These are phyloP conservation scores for Nipponacmea schrenckii DNA, from an alignment of 2,888 invertebrate species.

Conservation along the genomic window DNA sequence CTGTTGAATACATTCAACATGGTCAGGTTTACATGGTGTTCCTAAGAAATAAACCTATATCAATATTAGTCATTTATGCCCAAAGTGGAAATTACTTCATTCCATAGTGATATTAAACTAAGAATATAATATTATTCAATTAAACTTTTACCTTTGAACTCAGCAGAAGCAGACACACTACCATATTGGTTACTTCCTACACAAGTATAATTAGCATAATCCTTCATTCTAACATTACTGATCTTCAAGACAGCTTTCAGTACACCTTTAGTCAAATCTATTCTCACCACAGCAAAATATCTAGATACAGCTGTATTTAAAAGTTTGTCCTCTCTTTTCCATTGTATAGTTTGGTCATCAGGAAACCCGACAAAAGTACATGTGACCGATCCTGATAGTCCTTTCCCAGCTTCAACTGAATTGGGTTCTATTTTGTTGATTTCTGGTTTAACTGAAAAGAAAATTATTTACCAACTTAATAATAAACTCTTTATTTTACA, in stretches of 20 bases:
- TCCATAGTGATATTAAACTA: no score
- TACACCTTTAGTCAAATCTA: neutral
- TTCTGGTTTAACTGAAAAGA: slow-evolving; percentile 16
- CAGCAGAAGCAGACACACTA: slow-evolving; percentile 2
- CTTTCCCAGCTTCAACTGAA: neutral
- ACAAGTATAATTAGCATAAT: slow-evolving; percentile 15
- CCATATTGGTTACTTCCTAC: slow-evolving; percentile 15
- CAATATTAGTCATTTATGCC: no score
- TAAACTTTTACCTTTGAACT: slow-evolving; percentile 12
- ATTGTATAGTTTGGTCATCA: slow-evolving; percentile 5
- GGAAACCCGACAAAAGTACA: slow-evolving; percentile 20
- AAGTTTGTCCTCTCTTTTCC: slow-evolving; percentile 11
- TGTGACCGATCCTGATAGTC: slow-evolving; percentile 1
- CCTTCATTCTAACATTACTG: slow-evolving; percentile 2
- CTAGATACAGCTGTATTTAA: neutral
- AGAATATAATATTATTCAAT: neutral
- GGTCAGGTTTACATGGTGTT: no score
- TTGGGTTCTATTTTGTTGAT: neutral
- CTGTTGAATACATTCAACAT: no score
- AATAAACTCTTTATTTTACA: no score
- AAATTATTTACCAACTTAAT: neutral
- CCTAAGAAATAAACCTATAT: no score
- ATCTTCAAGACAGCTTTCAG: neutral
- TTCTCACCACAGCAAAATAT: no score
- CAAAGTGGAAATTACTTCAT: no score